phyloP scores from a whole-genome alignment of 2,888 invertebrate genomes.

The Beris chalybata region DNA sequence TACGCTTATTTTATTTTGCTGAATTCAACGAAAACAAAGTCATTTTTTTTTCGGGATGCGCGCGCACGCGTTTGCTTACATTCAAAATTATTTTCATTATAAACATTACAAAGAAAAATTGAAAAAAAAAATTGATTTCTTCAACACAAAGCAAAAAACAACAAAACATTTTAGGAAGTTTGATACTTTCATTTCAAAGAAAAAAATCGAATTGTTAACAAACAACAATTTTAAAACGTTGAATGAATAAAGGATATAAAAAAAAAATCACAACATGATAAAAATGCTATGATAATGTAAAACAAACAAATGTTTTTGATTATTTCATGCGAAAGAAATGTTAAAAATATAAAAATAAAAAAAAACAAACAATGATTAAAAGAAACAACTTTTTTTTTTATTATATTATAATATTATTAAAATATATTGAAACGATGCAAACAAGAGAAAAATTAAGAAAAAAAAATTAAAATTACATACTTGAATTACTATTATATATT shows the following conservation, averaged over 20 bases:
- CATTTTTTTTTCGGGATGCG: conserved; percentile 3
- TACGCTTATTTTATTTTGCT: conserved; percentile 11
- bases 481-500: conserved; percentile 32
- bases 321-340: conserved; percentile 6
- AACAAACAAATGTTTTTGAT: conserved; percentile 22
- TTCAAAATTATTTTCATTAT: conserved; percentile 20
- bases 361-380: conserved; percentile 19
- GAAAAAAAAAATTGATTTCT: conserved; percentile 28
- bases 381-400: conserved; percentile 28
- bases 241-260: conserved; percentile 5
- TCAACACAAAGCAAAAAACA: conserved; percentile 2
- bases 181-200: not conserved
- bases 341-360: conserved; percentile 2
- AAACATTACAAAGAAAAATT: conserved; percentile 17
- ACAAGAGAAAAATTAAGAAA: conserved; percentile 21
- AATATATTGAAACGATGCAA: conserved; percentile 4
- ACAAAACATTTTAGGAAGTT: not conserved
- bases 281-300: conserved; percentile 6
- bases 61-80: not conserved
- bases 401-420: conserved; percentile 17
- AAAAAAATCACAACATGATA: conserved; percentile 9
- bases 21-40: not conserved
- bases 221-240: conserved; percentile 6
- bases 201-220: not conserved
- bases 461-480: conserved; percentile 25